Evolutionary conservation across 1,140 invertebrate genomes (phyloP).

Genomic region (Drosophila lacteicornis): DNA sequence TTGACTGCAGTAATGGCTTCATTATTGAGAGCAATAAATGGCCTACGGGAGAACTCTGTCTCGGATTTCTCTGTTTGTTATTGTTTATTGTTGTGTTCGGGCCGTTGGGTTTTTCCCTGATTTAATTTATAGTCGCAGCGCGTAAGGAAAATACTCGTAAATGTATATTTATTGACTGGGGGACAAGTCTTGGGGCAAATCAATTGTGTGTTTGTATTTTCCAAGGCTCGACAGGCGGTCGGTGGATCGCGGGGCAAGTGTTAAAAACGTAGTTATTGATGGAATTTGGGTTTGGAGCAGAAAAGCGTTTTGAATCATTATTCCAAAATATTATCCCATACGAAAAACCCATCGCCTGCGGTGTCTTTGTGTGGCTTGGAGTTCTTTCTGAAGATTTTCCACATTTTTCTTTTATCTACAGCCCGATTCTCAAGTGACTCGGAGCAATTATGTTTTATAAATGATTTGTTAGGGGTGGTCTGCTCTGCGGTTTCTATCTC

Average conservation of each 20-base stretch:
- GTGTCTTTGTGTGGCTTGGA: conserved; percentile 52
- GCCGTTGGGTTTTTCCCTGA: conserved; percentile 36
- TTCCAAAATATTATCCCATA: conserved; percentile 52
- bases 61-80: conserved; percentile 50
- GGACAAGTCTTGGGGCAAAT: conserved; percentile 18
- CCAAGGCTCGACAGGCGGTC: conserved; percentile 33
- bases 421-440: conserved; percentile 57
- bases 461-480: conserved; percentile 79
- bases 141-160: conserved; percentile 60
- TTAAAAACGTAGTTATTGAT: conserved; percentile 75
- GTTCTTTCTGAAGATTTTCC: conserved; percentile 21
- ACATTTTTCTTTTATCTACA: conserved; percentile 32
- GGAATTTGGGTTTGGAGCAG: conserved; percentile 57
- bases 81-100: conserved; percentile 26
- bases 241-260: conserved; percentile 48
- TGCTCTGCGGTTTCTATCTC: conserved; percentile 14
- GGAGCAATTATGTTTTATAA: conserved; percentile 75
- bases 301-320: conserved; percentile 40
- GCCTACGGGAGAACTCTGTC: conserved; percentile 41
- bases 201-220: neutral
- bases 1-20: conserved; percentile 71
- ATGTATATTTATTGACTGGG: conserved; percentile 69
- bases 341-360: conserved; percentile 55
- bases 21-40: conserved; percentile 70
- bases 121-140: conserved; percentile 72